Conservation (phyloP, 1,140 invertebrate genomes). For the Drosophila quadrilineata region DNA sequence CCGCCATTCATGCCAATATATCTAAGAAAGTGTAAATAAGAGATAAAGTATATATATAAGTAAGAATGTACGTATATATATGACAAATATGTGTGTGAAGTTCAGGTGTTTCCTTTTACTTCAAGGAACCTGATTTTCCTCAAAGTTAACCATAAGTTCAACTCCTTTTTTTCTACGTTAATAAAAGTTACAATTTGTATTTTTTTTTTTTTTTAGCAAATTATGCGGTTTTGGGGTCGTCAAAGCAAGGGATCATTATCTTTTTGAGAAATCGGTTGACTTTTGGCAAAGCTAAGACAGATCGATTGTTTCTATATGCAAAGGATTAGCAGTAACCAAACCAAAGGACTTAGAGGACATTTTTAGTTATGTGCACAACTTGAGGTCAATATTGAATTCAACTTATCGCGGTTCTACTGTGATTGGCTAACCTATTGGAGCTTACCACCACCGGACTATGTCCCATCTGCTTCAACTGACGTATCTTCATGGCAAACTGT, state of each 20-base stretch:
- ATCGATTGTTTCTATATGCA: too few relatives aligned
- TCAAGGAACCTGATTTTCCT: background rate
- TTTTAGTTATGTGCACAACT: too few relatives aligned
- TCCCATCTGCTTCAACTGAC: constrained; percentile 83
- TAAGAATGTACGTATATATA: background rate
- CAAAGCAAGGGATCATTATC: too few relatives aligned
- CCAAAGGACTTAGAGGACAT: too few relatives aligned
- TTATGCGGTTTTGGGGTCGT: too few relatives aligned
- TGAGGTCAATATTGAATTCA: too few relatives aligned
- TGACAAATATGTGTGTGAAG: background rate
- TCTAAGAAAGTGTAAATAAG: constrained; percentile 40
- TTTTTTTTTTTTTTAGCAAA: background rate
- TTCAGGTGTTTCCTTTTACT: background rate
- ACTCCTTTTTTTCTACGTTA: background rate
- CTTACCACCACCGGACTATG: constrained; percentile 84
- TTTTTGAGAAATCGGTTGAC: too few relatives aligned
- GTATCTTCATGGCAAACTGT: constrained; percentile 81
- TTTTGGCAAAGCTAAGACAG: too few relatives aligned
- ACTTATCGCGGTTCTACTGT: too few relatives aligned
- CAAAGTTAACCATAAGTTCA: constrained; percentile 1
- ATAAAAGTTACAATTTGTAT: constrained; percentile 1
- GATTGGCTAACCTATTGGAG: constrained; percentile 24
- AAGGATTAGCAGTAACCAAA: too few relatives aligned
- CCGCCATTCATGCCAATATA: constrained; percentile 81
- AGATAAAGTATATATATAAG: background rate